Evolutionary conservation across 37 sponge, comb jelly and placozoan species (phyloP).

Genomic region (Geodia barretti): DNA sequence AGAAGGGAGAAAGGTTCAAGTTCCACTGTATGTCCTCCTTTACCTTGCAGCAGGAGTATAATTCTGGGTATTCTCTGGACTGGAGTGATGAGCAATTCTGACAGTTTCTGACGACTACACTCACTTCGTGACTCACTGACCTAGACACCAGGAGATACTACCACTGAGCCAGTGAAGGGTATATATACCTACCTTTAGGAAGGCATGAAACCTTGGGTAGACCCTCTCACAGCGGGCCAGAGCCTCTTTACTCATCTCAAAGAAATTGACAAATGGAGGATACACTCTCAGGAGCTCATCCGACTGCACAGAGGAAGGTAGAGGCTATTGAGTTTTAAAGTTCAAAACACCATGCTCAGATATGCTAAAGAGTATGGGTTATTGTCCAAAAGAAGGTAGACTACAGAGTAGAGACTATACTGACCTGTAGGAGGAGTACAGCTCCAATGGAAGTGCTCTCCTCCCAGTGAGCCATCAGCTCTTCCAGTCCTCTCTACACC

Average conservation of each 20-base stretch:
- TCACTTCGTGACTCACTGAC: constrained; percentile 74
- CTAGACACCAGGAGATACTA: too few relatives aligned
- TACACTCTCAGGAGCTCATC: constrained; percentile 79
- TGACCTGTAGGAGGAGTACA: constrained; percentile 57
- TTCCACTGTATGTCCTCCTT: not conserved
- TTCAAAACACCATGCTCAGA: too few relatives aligned
- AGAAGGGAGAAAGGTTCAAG: not conserved
- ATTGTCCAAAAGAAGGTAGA: not conserved
- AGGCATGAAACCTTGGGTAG: constrained; percentile 91
- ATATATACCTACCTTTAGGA: constrained; percentile 74
- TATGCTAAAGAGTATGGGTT: not conserved
- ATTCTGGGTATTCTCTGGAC: constrained; percentile 90
- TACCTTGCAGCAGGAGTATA: constrained; percentile 88
- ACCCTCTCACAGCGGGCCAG: constrained; percentile 77
- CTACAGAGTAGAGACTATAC: not conserved
- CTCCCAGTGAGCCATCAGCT: constrained; percentile 49
- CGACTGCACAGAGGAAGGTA: constrained; percentile 29
- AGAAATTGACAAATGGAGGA: constrained; percentile 91
- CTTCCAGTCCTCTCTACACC: constrained; percentile 18
- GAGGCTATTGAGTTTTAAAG: too few relatives aligned
- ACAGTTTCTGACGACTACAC: constrained; percentile 83
- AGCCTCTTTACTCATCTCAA: constrained; percentile 81
- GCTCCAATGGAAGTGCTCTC: constrained; percentile 50
- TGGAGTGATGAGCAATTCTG: constrained; percentile 86
- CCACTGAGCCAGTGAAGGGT: too few relatives aligned